Evolutionary conservation across 2,113 vertebrate species (phyloP).

Genomic region (Heterotilapia buettikoferi): DNA sequence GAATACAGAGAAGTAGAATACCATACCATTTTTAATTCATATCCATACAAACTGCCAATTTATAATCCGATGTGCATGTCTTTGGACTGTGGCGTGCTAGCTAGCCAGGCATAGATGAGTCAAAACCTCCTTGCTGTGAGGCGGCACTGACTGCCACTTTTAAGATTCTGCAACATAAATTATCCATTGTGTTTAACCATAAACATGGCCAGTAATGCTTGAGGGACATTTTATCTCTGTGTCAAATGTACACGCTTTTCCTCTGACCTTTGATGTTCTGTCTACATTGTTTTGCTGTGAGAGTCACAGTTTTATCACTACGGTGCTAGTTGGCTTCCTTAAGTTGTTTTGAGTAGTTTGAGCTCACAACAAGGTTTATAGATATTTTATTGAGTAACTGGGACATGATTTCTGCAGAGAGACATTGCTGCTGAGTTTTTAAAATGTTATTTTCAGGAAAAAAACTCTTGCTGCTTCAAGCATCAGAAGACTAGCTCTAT

Average conservation of each 20-base stretch:
- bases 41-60: neutral
- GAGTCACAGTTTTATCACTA: neutral
- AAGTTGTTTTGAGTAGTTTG: neutral
- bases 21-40: neutral
- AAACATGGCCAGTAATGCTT: neutral
- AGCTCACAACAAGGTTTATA: neutral
- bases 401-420: neutral
- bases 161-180: neutral
- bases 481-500: rapidly evolving
- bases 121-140: neutral
- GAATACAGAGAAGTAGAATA: neutral
- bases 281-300: neutral
- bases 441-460: neutral
- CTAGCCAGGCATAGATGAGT: neutral
- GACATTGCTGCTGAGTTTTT: neutral
- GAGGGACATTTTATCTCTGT: neutral
- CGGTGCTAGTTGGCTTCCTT: neutral
- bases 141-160: neutral
- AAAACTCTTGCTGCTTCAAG: neutral
- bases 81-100: neutral
- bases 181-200: neutral
- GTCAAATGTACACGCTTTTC: neutral
- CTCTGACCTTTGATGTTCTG: neutral
- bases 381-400: neutral
- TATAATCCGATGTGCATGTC: neutral